phyloP scores from a whole-genome alignment of 2,888 invertebrate species.

The Apodemia duryi region DNA sequence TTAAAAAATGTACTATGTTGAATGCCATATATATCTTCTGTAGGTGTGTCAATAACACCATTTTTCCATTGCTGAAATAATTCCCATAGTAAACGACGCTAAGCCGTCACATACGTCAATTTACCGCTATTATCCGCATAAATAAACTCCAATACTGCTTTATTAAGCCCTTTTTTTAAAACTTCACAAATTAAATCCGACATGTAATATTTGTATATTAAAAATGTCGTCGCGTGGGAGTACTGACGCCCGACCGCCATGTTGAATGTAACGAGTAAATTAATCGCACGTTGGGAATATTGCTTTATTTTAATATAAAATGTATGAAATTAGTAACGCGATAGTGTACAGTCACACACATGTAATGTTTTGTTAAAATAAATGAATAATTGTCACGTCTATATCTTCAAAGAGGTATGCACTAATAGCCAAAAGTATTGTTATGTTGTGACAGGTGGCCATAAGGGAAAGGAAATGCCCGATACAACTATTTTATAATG shows the following conservation, averaged over 20 bases:
- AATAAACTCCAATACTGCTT: slow-evolving; percentile 11
- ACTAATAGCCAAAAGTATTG: no score
- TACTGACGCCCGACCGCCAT: slow-evolving; percentile 5
- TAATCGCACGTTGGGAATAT: slow-evolving; percentile 7
- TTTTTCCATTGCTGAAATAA: background rate
- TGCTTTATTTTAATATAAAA: slow-evolving; percentile 8
- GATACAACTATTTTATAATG: no score
- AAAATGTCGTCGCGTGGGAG: slow-evolving; percentile 8
- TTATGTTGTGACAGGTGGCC: no score
- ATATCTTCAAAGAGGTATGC: no score
- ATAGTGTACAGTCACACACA: slow-evolving; percentile 2
- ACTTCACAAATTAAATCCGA: slow-evolving; percentile 8
- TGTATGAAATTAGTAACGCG: background rate
- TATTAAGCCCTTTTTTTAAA: slow-evolving; percentile 9
- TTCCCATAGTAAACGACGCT: background rate
- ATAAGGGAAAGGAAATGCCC: no score
- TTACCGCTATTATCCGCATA: slow-evolving; percentile 2
- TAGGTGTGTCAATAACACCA: no score
- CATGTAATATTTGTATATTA: slow-evolving; percentile 12
- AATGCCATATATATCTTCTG: no score
- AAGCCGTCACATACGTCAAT: slow-evolving; percentile 3
- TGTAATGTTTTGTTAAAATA: background rate
- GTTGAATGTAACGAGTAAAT: background rate
- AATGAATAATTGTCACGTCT: no score
- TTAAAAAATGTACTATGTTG: no score